Evolutionary conservation across 1,140 invertebrate species (phyloP), one percentile per base, ranked within the genome.

Genomic region (Leptinotarsa lineolata): DNA sequence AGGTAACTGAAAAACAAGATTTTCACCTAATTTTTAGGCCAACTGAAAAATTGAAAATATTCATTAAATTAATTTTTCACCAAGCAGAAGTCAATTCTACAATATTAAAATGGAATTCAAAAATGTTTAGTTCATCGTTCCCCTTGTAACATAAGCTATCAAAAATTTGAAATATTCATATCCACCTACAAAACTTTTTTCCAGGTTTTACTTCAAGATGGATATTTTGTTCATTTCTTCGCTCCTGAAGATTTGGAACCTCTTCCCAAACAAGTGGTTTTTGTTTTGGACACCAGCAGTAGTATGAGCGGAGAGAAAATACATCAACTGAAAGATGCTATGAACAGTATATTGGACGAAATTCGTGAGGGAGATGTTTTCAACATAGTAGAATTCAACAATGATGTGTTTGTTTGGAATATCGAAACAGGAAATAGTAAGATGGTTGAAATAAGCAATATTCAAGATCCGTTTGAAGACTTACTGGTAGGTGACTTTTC

Each of bases 221-320:
- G 92, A 1, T 92, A 93, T 83, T 94, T 93, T 83, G 91, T 93
- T 3, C 92, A 93, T 78, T 93, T 92, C 85, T 91, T 92, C 78
- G 88, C 91, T 2, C 91, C 92, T 2, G 75, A 75, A 4, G 84
- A 86, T 30, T 82, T 92, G 66, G 84, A 87, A 44, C 86, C 90
- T 3, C 82, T 92, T 60, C 87, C 86, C 21, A 92, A 92, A 81
- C 89, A 92, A 76, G 90, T 91, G 1, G 86, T 93, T 4, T 93
- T 93, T 79, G 89, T 93, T 2, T 84, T 93, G 70, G 92, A 93
- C 81, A 88, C 89, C 0, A 92, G 90, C 54, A 89, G 89, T 16
- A 92, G 91, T 48, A 93, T 93, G 92, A 82, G 81, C 24, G 76
- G 76, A 30, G 74, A 24, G 30, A 92, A 91, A 83, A 86, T 93